Percentiles rank a stretch among this genome's conserved stretches.
Conservation (phyloP, 2,888 invertebrate genomes). For the Mantis religiosa region DNA sequence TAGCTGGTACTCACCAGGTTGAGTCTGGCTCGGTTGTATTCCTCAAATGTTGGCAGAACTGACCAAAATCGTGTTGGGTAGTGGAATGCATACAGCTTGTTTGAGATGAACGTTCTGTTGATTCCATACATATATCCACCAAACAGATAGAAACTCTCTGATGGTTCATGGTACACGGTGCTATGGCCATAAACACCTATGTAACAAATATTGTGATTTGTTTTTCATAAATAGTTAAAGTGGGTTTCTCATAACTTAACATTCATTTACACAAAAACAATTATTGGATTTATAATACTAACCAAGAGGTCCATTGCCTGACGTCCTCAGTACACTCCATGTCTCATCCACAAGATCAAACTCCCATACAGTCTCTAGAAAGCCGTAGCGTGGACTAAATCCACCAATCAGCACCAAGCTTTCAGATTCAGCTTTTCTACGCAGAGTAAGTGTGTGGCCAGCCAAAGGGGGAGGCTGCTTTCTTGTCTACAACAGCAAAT, state of each 20-base stretch:
- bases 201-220: background rate
- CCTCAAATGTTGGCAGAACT: constrained; percentile 66
- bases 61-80: constrained; percentile 77
- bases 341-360: constrained; percentile 47
- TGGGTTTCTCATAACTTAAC: no score
- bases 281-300: constrained; percentile 22
- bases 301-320: constrained; percentile 73
- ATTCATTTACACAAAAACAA: no score
- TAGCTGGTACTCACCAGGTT: constrained; percentile 44
- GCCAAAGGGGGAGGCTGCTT: constrained; percentile 71
- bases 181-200: constrained; percentile 78
- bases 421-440: constrained; percentile 62
- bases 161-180: constrained; percentile 76
- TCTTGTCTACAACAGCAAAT: constrained; percentile 39
- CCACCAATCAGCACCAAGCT: constrained; percentile 84
- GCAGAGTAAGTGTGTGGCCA: constrained; percentile 82
- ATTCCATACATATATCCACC: constrained; percentile 78
- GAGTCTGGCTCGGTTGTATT: constrained; percentile 52
- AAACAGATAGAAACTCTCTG: constrained; percentile 82
- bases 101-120: constrained; percentile 66
- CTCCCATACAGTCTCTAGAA: constrained; percentile 54
- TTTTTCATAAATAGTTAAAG: no score
- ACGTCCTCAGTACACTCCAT: constrained; percentile 66
- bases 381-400: constrained; percentile 52
- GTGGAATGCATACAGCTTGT: constrained; percentile 74